Evolutionary conservation across 2,797 vertebrate genomes (phyloP).

Genomic region (Pangasius djambal): DNA sequence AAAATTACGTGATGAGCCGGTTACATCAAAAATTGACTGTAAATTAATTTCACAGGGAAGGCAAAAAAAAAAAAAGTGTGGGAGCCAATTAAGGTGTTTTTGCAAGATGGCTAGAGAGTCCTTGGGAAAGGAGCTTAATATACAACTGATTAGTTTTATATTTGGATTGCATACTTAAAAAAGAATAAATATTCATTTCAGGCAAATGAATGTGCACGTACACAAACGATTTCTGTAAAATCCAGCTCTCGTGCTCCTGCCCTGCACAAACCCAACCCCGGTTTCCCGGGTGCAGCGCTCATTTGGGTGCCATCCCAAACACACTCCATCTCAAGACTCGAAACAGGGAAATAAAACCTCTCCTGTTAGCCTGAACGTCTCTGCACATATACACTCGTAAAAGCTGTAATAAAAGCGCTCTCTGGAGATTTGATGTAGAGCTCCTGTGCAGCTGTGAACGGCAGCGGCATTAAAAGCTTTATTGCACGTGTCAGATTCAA

Average conservation of each 20-base stretch:
- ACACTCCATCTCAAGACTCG: slow-evolving; percentile 47
- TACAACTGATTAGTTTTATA: background rate
- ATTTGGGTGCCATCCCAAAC: slow-evolving; percentile 54
- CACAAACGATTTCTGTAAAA: background rate
- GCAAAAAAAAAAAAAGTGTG: background rate
- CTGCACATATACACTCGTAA: slow-evolving; percentile 61
- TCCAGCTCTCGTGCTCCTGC: background rate
- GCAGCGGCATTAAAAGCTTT: slow-evolving; percentile 67
- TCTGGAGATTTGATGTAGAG: slow-evolving; percentile 66
- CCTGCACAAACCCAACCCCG: slow-evolving; percentile 33
- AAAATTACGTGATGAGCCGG: background rate
- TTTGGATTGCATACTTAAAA: background rate
- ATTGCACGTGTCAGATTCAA: slow-evolving; percentile 68
- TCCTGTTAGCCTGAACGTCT: slow-evolving; percentile 47
- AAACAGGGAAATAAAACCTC: slow-evolving; percentile 1
- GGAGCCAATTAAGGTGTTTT: background rate
- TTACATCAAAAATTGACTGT: background rate
- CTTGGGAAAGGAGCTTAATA: background rate
- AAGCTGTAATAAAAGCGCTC: slow-evolving; percentile 66
- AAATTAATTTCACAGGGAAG: background rate
- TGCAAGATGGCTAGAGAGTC: background rate
- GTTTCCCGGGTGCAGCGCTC: slow-evolving; percentile 51
- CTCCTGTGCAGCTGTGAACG: slow-evolving; percentile 59
- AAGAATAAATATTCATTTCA: background rate
- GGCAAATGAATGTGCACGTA: background rate